Percentiles rank a stretch among this genome's conserved stretches.
Conservation (phyloP, 2,888 invertebrate species). For the Aphodius sticticus region DNA sequence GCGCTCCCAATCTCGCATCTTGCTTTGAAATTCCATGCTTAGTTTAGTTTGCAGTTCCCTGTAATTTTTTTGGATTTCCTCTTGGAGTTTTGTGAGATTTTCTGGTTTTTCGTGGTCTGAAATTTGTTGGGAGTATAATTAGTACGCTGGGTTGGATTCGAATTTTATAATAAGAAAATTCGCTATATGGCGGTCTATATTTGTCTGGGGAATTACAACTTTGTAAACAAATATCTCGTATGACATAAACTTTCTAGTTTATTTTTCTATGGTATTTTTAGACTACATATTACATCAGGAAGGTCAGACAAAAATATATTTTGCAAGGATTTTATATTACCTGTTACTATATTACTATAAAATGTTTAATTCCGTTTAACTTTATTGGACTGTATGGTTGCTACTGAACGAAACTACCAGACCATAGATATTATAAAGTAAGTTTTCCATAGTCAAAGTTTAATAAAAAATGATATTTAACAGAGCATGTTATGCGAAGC, state of each 20-base stretch:
- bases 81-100: slow-evolving; percentile 56
- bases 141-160: background rate
- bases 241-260: slow-evolving; percentile 32
- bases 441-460: background rate
- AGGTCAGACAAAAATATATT: slow-evolving; percentile 19
- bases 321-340: background rate
- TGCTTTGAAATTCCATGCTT: slow-evolving; percentile 78
- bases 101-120: slow-evolving; percentile 32
- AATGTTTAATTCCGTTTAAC: background rate
- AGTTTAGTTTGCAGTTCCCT: slow-evolving; percentile 75
- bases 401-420: too few relatives aligned
- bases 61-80: slow-evolving; percentile 77
- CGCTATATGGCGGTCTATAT: background rate
- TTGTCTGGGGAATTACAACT: slow-evolving; percentile 14
- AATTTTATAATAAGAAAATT: background rate
- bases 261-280: slow-evolving; percentile 32
- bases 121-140: background rate
- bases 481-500: background rate
- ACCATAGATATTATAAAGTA: too few relatives aligned
- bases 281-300: slow-evolving; percentile 16
- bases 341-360: too few relatives aligned
- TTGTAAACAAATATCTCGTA: slow-evolving; percentile 29
- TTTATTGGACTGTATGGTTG: background rate
- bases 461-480: slow-evolving; percentile 4
- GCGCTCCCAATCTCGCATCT: slow-evolving; percentile 67